phyloP scores from a whole-genome alignment of 2,888 invertebrate species.

The Lasius fuliginosus region DNA sequence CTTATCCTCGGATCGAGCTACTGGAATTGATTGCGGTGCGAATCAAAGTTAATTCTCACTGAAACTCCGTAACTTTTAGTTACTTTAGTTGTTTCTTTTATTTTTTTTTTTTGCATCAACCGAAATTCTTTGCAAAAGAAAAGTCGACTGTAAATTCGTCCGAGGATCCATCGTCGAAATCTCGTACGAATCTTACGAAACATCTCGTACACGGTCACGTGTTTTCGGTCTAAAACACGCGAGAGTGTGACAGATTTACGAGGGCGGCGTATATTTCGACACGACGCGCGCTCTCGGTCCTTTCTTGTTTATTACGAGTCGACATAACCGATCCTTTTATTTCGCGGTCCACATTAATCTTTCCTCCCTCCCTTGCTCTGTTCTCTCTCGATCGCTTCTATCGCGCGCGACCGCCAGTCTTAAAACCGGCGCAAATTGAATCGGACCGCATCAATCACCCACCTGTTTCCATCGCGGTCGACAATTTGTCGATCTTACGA shows the following conservation, averaged over 20 bases:
- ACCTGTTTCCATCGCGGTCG: slow-evolving; percentile 55
- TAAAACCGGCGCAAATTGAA: slow-evolving; percentile 66
- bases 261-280: slow-evolving; percentile 44
- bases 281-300: slow-evolving; percentile 7
- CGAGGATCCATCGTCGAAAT: neutral
- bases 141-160: slow-evolving; percentile 1
- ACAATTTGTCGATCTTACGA: slow-evolving; percentile 68
- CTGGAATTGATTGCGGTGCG: neutral
- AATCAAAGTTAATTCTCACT: neutral
- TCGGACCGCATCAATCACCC: slow-evolving; percentile 64
- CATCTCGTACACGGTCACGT: neutral
- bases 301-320: slow-evolving; percentile 31
- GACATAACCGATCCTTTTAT: slow-evolving; percentile 52
- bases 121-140: neutral
- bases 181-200: slow-evolving; percentile 20
- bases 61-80: neutral
- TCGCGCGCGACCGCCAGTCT: slow-evolving; percentile 30
- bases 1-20: slow-evolving; percentile 8
- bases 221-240: slow-evolving; percentile 4
- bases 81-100: neutral
- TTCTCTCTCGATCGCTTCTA: slow-evolving; percentile 30
- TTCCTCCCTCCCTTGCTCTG: slow-evolving; percentile 4
- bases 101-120: no score
- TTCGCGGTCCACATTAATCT: slow-evolving; percentile 63
- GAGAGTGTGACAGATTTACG: slow-evolving; percentile 35